Evolutionary conservation across 2,113 vertebrate genomes (phyloP).

Genomic region (Mola mola): DNA sequence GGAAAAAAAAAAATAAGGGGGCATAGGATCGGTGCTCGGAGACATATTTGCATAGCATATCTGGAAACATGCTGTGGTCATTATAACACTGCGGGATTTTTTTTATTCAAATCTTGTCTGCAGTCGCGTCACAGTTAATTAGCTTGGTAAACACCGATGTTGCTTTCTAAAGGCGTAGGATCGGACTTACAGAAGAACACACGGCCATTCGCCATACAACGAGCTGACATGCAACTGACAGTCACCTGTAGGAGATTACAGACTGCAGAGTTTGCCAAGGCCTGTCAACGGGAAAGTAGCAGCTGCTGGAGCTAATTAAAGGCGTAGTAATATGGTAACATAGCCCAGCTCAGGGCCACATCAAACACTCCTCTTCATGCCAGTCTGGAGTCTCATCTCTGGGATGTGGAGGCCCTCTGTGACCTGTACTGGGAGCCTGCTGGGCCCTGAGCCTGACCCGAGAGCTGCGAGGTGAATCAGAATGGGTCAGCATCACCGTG

Average conservation of each 20-base stretch:
- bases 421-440: slow-evolving; percentile 76
- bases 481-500: slow-evolving; percentile 63
- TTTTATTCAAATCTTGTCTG: slow-evolving; percentile 33
- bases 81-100: slow-evolving; percentile 50
- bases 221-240: slow-evolving; percentile 54
- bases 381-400: slow-evolving; percentile 78
- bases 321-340: slow-evolving; percentile 84
- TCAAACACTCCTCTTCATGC: slow-evolving; percentile 82
- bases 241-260: slow-evolving; percentile 91
- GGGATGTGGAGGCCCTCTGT: slow-evolving; percentile 73
- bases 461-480: slow-evolving; percentile 59
- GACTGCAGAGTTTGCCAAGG: slow-evolving; percentile 73
- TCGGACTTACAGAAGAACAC: slow-evolving; percentile 61
- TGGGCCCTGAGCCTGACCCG: slow-evolving; percentile 75
- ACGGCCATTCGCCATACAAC: slow-evolving; percentile 23
- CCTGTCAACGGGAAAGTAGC: slow-evolving; percentile 82
- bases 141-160: slow-evolving; percentile 55
- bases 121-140: slow-evolving; percentile 61
- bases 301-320: slow-evolving; percentile 90
- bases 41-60: slow-evolving; percentile 82
- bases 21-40: slow-evolving; percentile 62
- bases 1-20: slow-evolving; percentile 62
- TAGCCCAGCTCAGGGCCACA: slow-evolving; percentile 70
- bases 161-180: slow-evolving; percentile 41
- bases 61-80: slow-evolving; percentile 76